Base-by-base conservation (phyloP, 1,140 invertebrate species). In the Penaeus japonicus region DNA sequence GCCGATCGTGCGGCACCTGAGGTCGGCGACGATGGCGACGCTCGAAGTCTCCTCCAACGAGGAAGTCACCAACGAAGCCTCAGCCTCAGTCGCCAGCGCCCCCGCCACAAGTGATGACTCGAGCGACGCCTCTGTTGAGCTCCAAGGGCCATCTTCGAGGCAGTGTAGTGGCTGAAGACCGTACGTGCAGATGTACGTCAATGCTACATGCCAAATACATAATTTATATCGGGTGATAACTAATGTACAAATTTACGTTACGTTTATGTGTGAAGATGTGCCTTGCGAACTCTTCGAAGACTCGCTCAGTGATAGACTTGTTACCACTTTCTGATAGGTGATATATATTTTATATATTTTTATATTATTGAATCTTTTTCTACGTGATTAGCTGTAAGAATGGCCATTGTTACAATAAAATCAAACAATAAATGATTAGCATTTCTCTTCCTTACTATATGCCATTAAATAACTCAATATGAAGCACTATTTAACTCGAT, bases 1-100 rank as follows among this genome's bases (percentile, higher is more conserved):
- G 22, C 87, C 87, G 47, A 88, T 88, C 54, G 80, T 88, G 30
- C 75, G 54, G 54, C 87, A 88, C 87, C 55, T 88, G 22, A 30
- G 80, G 32, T 82, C 87, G 39, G 81, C 87, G 62, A 88, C 87
- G 47, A 75, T 84, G 27, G 80, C 87, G 17, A 88, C 87, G 20
- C 65, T 88, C 54, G 87, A 88, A 5, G 87, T 84, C 70, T 73
- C 70, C 3, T 73, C 70, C 70, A 73, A 73, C 70, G 70, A 30
- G 27, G 70, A 73, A 2, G 27, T 73, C 24, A 30, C 70, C 20
- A 73, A 20, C 24, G 70, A 32, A 27, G 35, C 27, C 2, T 18
- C 70, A 24, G 70, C 24, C 10, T 22, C 24, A 24, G n/a, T 17
- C 18, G 70, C 10, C 15, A 30, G 20, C 27, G 70, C 27, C 24